Evolutionary conservation across 2,113 vertebrate genomes (phyloP), one percentile per base, ranked within the genome.

Genomic region (Brachirus orientalis): DNA sequence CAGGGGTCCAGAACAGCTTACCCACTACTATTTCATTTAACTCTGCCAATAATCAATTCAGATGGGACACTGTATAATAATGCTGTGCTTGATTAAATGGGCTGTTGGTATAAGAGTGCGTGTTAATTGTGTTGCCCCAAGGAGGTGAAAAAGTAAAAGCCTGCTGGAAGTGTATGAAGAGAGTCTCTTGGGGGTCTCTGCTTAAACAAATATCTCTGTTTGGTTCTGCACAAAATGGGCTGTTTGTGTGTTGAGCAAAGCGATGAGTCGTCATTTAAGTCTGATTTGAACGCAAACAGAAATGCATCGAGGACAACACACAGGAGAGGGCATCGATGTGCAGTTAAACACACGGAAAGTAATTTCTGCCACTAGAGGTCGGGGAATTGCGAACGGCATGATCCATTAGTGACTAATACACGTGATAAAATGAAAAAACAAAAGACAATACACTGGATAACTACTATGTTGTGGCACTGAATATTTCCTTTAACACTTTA

Each of bases 21-120:
- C 74, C 77, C 63, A 38, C 46, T 54, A 75, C 56, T 77, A 66
- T 83, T 84, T 82, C 59, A 72, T 79, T 75, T 78, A 51, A 35
- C 62, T 63, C 58, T 65, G 64, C 65, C 78, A 80, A 86, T 79
- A 77, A 84, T 80, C 62, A 75, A 77, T 82, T 85, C 79, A 83
- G 61, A 76, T 59, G 83, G 69, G 73, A 72, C 45, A 10, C 50
- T 19, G n/a, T n/a, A 41, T 53, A 61, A 77, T 83, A 79, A 86
- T 33, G 68, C 63, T 73, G 69, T 10, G 36, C 52, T 75, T 85
- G 69, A 85, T 86, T 75, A 80, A 82, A 80, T 75, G 28, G 83
- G 73, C 40, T 62, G 52, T 80, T 74, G 67, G 62, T 63, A 33
- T 37, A 47, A 11, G 14, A 56, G 37, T 8, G 40, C 44, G 37